Conservation (phyloP, 2,113 vertebrate genomes). For the Alethe diademata region DNA sequence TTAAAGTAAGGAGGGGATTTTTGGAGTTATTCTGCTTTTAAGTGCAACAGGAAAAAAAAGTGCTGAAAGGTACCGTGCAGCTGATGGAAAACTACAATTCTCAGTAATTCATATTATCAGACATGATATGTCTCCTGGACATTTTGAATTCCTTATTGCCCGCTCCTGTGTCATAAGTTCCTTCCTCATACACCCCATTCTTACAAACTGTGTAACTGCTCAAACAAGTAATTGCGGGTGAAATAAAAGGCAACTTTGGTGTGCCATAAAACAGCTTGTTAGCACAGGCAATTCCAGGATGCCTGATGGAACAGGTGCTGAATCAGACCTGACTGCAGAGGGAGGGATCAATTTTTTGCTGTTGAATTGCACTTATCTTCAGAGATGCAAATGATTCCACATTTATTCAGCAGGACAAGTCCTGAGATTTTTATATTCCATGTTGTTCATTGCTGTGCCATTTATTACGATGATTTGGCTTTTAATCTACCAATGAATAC, state of each 20-base stretch:
- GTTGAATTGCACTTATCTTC: not conserved
- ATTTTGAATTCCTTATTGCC: not conserved
- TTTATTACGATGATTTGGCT: conserved; percentile 7
- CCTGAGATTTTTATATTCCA: not conserved
- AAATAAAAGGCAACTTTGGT: not conserved
- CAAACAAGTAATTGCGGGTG: not conserved
- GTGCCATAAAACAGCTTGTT: not conserved
- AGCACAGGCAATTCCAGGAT: not conserved
- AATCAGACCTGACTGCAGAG: conserved; percentile 4
- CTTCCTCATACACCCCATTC: not conserved
- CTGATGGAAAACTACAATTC: not conserved
- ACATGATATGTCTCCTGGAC: not conserved
- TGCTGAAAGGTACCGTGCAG: not conserved
- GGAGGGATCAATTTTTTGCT: not conserved
- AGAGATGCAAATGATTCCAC: not conserved
- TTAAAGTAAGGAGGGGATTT: not conserved
- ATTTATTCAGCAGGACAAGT: not conserved
- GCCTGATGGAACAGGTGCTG: not conserved
- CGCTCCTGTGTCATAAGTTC: not conserved
- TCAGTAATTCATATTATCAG: not conserved
- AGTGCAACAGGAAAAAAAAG: not conserved
- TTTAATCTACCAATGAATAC: conserved; percentile 5
- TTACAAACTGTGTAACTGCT: not conserved
- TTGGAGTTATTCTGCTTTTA: not conserved
- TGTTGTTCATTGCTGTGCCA: not conserved